These are phyloP conservation scores for Neelides sp. DNA, from an alignment of 1,140 invertebrate genomes.

Conservation along the genomic window DNA sequence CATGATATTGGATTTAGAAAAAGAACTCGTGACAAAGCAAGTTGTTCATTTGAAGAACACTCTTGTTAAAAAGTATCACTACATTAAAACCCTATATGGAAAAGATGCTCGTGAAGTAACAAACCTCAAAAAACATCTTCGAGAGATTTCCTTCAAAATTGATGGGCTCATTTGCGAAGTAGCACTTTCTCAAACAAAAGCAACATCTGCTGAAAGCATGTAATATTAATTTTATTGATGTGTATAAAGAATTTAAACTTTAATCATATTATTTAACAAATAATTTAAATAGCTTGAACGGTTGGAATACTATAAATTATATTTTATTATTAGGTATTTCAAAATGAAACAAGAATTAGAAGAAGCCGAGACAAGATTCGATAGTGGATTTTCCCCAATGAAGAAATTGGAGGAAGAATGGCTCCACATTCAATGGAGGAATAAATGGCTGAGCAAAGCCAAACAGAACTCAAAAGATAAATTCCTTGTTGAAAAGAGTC, in stretches of 20 bases:
- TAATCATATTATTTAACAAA: no score
- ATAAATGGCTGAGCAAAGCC: constrained; percentile 5
- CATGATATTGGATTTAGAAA: constrained; percentile 17
- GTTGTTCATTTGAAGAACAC: no score
- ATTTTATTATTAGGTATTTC: constrained; percentile 1
- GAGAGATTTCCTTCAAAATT: constrained; percentile 18
- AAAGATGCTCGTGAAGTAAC: no score
- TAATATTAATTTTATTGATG: constrained; percentile 13
- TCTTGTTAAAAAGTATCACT: no score
- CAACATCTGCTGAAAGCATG: constrained; percentile 18
- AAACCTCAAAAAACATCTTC: constrained; percentile 13
- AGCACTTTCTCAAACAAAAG: constrained; percentile 17
- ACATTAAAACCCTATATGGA: no score
- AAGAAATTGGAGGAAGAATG: constrained; percentile 9
- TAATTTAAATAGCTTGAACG: neutral
- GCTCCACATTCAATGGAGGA: constrained; percentile 11
- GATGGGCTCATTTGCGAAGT: constrained; percentile 27
- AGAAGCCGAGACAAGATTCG: constrained; percentile 7
- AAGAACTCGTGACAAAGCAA: constrained; percentile 20
- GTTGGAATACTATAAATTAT: neutral
- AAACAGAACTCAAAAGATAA: neutral
- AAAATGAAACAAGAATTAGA: neutral
- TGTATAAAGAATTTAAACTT: no score
- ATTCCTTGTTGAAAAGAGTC: neutral
- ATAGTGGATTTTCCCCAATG: constrained; percentile 6